Conservation (phyloP, 2,888 invertebrate species). For the Fragum fragum region DNA sequence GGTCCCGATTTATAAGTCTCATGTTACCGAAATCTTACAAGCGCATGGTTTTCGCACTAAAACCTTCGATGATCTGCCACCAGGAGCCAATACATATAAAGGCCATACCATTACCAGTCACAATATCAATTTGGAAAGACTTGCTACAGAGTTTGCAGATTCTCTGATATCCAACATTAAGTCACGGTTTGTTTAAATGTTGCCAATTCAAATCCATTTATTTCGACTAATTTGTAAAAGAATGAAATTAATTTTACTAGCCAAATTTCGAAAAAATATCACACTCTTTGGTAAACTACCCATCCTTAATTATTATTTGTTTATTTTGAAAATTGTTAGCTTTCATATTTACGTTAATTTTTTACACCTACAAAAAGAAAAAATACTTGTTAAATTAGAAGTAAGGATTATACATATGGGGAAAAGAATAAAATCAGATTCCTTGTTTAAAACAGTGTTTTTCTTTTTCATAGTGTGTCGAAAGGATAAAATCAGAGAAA, state of each 20-base stretch:
- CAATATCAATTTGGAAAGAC: slow-evolving; percentile 37
- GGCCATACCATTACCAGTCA: slow-evolving; percentile 34
- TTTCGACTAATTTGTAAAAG: too few relatives aligned
- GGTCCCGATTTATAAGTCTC: too few relatives aligned
- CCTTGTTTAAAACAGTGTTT: not conserved
- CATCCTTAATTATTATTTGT: not conserved
- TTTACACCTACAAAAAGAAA: not conserved
- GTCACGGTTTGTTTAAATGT: slow-evolving; percentile 10
- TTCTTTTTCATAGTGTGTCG: not conserved
- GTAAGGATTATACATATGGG: not conserved
- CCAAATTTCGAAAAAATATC: not conserved
- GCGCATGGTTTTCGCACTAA: too few relatives aligned
- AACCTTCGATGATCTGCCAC: slow-evolving; percentile 24
- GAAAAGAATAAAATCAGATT: not conserved
- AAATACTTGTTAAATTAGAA: not conserved
- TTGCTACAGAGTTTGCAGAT: slow-evolving; percentile 24
- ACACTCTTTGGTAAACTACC: not conserved
- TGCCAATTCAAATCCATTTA: not conserved
- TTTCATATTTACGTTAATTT: not conserved
- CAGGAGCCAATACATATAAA: slow-evolving; percentile 20
- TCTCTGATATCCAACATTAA: slow-evolving; percentile 31
- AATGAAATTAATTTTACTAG: not conserved
- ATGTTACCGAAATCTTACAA: too few relatives aligned
- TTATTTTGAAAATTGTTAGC: not conserved
- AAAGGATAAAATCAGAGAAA: not conserved